Conservation (phyloP, 2,888 invertebrate species). For the Andrena hattorfiana region DNA sequence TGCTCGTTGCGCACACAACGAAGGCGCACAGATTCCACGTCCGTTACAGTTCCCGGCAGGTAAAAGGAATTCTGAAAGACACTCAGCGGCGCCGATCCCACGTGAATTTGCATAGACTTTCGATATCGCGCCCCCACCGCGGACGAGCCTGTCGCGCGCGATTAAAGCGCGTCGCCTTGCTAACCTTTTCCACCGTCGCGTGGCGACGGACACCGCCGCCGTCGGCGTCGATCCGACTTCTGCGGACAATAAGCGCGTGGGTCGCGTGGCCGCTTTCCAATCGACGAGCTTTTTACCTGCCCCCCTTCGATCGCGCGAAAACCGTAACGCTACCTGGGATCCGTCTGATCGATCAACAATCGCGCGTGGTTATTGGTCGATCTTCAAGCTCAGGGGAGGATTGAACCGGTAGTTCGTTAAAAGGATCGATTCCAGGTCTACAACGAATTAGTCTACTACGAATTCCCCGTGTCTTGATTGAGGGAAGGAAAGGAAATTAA, state of each 20-base stretch:
- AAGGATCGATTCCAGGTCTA: background rate
- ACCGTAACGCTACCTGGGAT: constrained; percentile 21
- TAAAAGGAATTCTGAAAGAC: constrained; percentile 64
- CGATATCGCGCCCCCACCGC: constrained; percentile 64
- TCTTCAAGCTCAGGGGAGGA: background rate
- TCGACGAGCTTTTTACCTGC: constrained; percentile 3
- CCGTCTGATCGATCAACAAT: constrained; percentile 31
- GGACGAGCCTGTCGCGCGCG: constrained; percentile 46
- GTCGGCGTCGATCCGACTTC: constrained; percentile 6
- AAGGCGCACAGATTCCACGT: background rate
- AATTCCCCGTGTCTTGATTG: no score
- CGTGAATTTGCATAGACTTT: constrained; percentile 74
- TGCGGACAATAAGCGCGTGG: constrained; percentile 57
- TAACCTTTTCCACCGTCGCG: constrained; percentile 41
- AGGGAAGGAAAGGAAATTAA: no score
- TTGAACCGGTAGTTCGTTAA: background rate
- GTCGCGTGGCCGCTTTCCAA: constrained; percentile 33
- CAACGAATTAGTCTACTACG: no score
- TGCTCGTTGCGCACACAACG: constrained; percentile 14
- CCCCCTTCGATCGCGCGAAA: constrained; percentile 38
- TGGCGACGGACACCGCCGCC: constrained; percentile 4
- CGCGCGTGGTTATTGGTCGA: constrained; percentile 3
- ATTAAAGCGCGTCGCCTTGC: constrained; percentile 48
- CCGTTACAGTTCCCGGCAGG: constrained; percentile 10
- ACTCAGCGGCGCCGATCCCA: constrained; percentile 67